Percentiles rank a stretch among this genome's conserved stretches.
Conservation (phyloP, 2,113 vertebrate genomes). For the Rhagologus leucostigma region DNA sequence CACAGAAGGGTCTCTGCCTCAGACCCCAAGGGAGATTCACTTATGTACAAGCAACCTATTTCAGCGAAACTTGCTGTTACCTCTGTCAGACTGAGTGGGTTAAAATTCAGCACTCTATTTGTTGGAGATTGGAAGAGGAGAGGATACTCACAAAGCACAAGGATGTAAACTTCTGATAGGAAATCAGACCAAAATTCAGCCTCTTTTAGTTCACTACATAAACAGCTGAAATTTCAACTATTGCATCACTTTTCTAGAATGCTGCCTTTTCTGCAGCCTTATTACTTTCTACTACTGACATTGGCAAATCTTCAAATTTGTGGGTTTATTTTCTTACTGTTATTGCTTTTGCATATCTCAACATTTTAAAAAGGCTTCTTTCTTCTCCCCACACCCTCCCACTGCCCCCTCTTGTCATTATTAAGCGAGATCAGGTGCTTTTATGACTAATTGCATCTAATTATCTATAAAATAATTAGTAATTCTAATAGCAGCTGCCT, state of each 20-base stretch:
- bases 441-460: conserved; percentile 58
- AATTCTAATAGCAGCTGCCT: conserved; percentile 69
- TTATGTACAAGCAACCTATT: neutral
- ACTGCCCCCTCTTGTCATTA: neutral
- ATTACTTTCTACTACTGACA: neutral
- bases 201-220: neutral
- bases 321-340: neutral
- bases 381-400: neutral
- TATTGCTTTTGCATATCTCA: conserved; percentile 4
- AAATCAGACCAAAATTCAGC: neutral
- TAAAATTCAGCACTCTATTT: neutral
- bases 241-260: neutral
- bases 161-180: neutral
- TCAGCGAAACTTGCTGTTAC: neutral
- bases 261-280: neutral
- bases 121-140: neutral
- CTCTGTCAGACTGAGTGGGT: neutral
- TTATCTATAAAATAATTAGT: conserved; percentile 71
- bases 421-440: conserved; percentile 57
- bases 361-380: neutral
- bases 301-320: neutral
- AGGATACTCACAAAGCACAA: neutral
- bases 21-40: neutral
- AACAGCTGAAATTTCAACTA: neutral
- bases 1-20: neutral